Conservation (phyloP, 2,888 invertebrate species). For the Scaptomyza tumidula region DNA sequence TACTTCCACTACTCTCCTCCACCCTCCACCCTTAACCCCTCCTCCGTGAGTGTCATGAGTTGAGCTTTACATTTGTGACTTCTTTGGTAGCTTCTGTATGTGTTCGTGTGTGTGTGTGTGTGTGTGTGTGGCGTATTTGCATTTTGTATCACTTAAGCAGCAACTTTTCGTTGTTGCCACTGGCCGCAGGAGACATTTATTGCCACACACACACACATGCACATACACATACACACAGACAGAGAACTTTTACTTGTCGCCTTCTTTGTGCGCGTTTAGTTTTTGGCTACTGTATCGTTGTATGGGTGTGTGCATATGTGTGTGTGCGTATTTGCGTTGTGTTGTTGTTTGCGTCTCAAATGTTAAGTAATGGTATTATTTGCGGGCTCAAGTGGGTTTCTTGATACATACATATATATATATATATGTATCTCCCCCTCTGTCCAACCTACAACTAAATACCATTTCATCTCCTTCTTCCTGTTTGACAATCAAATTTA, state of each 20-base stretch:
- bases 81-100: slow-evolving; percentile 17
- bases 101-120: slow-evolving; percentile 38
- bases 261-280: slow-evolving; percentile 26
- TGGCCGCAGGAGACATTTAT: slow-evolving; percentile 77
- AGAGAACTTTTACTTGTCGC: slow-evolving; percentile 29
- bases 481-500: slow-evolving; percentile 67
- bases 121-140: slow-evolving; percentile 67
- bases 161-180: slow-evolving; percentile 61
- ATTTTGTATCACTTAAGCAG: slow-evolving; percentile 79
- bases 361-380: slow-evolving; percentile 77
- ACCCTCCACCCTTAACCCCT: not conserved
- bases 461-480: not conserved
- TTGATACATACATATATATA: slow-evolving; percentile 9
- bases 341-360: slow-evolving; percentile 63
- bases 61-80: slow-evolving; percentile 50
- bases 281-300: slow-evolving; percentile 20
- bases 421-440: not conserved
- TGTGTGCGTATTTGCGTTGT: slow-evolving; percentile 2
- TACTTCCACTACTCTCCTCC: slow-evolving; percentile 2
- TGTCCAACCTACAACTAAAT: slow-evolving; percentile 4
- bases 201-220: slow-evolving; percentile 50
- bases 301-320: slow-evolving; percentile 7
- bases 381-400: slow-evolving; percentile 55
- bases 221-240: slow-evolving; percentile 16
- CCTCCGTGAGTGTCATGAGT: not conserved